Evolutionary conservation across 2,113 vertebrate genomes (phyloP).

Genomic region (Dermatemys mawii): DNA sequence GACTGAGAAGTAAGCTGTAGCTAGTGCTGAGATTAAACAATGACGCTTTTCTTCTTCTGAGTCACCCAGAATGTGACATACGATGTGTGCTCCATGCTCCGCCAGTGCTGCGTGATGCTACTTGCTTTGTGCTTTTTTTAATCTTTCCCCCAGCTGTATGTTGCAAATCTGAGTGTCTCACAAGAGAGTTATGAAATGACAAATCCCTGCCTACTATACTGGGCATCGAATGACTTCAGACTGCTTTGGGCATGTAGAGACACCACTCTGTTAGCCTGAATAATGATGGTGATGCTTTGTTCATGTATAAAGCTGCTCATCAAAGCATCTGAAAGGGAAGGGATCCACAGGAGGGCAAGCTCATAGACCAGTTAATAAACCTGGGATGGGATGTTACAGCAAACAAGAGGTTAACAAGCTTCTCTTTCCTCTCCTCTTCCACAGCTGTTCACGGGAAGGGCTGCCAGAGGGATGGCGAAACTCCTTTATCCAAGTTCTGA

Average conservation of each 20-base stretch:
- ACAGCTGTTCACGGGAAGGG: neutral
- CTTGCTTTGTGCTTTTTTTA: conserved; percentile 50
- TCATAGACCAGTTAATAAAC: neutral
- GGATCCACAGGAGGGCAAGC: neutral
- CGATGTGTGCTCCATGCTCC: conserved; percentile 37
- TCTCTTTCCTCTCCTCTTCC: neutral
- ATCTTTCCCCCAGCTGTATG: conserved; percentile 40
- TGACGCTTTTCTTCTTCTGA: conserved; percentile 51
- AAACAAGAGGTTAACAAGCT: neutral
- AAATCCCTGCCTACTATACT: neutral
- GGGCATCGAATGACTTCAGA: neutral
- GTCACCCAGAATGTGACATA: conserved; percentile 21
- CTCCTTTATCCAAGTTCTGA: neutral
- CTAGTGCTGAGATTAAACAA: conserved; percentile 68
- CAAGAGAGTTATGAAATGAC: neutral
- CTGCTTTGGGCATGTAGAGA: neutral
- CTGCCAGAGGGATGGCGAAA: neutral
- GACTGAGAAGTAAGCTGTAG: conserved; percentile 67
- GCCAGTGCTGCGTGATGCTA: conserved; percentile 19
- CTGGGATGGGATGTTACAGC: neutral
- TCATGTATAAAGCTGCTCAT: neutral
- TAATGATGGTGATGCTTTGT: neutral
- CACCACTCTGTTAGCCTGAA: neutral
- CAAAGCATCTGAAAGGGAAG: neutral
- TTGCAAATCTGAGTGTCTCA: conserved; percentile 23